Conservation (phyloP, 2,888 invertebrate species). For the Noctua pronuba region DNA sequence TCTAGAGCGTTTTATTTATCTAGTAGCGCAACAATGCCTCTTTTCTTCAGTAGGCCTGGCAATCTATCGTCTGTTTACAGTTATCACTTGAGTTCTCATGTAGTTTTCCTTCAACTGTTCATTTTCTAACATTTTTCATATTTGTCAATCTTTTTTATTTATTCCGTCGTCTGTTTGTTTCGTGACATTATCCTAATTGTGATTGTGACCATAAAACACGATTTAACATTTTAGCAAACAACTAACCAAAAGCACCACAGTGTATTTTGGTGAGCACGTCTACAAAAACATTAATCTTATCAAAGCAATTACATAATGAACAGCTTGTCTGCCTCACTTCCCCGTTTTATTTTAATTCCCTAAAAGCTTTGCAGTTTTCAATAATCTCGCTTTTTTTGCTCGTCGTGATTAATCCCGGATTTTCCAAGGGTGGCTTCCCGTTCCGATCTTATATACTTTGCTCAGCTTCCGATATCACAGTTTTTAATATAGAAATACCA, state of each 20-base stretch:
- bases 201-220: background rate
- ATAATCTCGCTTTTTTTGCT: constrained; percentile 54
- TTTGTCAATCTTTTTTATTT: background rate
- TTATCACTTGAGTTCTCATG: constrained; percentile 20
- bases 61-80: constrained; percentile 33
- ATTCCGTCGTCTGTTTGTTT: background rate
- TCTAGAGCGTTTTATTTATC: constrained; percentile 51
- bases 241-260: background rate
- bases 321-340: constrained; percentile 48
- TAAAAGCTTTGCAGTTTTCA: constrained; percentile 63
- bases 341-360: constrained; percentile 53
- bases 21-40: constrained; percentile 42
- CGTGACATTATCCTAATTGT: background rate
- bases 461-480: constrained; percentile 17
- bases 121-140: background rate
- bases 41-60: constrained; percentile 26
- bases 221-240: constrained; percentile 1
- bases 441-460: constrained; percentile 31
- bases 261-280: constrained; percentile 5
- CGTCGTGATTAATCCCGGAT: constrained; percentile 50
- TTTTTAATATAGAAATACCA: constrained; percentile 19
- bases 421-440: constrained; percentile 17
- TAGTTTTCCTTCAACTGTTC: background rate
- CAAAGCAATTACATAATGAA: constrained; percentile 52
- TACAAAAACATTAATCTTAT: constrained; percentile 46